These are phyloP conservation scores for Campoplex capitator DNA, from an alignment of 2,888 invertebrate genomes.

Conservation along the genomic window DNA sequence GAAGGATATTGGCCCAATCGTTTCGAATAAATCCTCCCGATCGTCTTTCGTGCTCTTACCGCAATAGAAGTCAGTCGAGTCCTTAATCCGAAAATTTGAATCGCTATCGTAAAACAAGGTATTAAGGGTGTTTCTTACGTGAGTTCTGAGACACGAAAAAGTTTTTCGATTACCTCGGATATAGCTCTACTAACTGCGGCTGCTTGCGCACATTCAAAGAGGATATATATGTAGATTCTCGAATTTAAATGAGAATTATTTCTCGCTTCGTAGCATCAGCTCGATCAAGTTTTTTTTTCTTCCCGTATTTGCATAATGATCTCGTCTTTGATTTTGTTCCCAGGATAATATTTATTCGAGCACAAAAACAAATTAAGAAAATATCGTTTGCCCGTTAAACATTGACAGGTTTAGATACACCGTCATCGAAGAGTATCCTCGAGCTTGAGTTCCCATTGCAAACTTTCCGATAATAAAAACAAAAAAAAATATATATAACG, in stretches of 20 bases:
- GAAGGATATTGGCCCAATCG: slow-evolving; percentile 4
- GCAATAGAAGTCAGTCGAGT: slow-evolving; percentile 22
- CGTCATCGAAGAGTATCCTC: not conserved
- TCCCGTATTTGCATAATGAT: not conserved
- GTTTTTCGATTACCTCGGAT: slow-evolving; percentile 5
- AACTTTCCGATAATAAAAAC: not conserved
- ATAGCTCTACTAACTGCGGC: not conserved
- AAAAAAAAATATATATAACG: not conserved
- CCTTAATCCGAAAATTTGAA: slow-evolving; percentile 62
- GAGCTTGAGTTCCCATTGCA: not conserved
- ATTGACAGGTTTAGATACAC: not conserved
- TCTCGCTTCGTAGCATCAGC: not conserved
- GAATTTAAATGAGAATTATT: not conserved
- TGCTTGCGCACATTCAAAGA: not conserved
- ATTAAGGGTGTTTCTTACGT: slow-evolving; percentile 3
- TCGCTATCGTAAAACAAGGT: slow-evolving; percentile 51
- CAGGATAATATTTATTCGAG: not conserved
- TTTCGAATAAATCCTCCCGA: slow-evolving; percentile 49
- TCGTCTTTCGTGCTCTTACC: slow-evolving; percentile 35
- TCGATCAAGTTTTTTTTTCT: not conserved
- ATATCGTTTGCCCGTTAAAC: not conserved
- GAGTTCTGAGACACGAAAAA: not conserved
- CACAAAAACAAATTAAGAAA: not conserved
- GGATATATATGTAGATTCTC: not conserved
- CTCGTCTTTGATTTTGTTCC: not conserved